Conservation (phyloP, 2,888 invertebrate genomes). For the Julus scanicus region DNA sequence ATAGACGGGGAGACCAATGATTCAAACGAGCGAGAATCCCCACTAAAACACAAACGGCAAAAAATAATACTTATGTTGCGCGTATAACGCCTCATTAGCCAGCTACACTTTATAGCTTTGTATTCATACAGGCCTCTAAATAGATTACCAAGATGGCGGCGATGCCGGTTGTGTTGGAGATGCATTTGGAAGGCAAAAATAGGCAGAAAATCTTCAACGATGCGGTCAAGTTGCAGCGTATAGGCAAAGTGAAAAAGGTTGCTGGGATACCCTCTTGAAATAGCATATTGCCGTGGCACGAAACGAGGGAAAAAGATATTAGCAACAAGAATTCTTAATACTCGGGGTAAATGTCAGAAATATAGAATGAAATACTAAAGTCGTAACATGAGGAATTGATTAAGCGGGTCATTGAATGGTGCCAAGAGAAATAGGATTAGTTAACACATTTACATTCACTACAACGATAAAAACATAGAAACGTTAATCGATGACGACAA, state of each 20-base stretch:
- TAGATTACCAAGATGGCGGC: constrained; percentile 37
- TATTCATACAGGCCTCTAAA: background rate
- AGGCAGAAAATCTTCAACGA: background rate
- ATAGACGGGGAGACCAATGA: constrained; percentile 11
- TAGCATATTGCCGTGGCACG: background rate
- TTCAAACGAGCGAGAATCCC: background rate
- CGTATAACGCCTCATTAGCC: constrained; percentile 43
- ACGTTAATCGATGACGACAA: too few species aligned
- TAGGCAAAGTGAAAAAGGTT: background rate
- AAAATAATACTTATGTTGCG: constrained; percentile 37
- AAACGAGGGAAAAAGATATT: background rate
- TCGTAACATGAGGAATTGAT: background rate
- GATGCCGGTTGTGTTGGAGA: background rate
- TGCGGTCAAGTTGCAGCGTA: background rate
- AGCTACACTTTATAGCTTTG: constrained; percentile 13
- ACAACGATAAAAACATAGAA: too few species aligned
- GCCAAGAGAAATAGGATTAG: background rate
- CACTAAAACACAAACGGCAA: constrained; percentile 29
- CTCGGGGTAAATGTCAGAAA: constrained; percentile 3
- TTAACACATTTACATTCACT: too few species aligned
- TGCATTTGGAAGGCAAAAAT: background rate
- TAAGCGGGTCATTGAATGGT: background rate
- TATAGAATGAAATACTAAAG: background rate
- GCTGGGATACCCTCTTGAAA: background rate
- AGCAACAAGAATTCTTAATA: background rate